Conservation (phyloP, 2,797 vertebrate species). For the Artibeus lituratus region DNA sequence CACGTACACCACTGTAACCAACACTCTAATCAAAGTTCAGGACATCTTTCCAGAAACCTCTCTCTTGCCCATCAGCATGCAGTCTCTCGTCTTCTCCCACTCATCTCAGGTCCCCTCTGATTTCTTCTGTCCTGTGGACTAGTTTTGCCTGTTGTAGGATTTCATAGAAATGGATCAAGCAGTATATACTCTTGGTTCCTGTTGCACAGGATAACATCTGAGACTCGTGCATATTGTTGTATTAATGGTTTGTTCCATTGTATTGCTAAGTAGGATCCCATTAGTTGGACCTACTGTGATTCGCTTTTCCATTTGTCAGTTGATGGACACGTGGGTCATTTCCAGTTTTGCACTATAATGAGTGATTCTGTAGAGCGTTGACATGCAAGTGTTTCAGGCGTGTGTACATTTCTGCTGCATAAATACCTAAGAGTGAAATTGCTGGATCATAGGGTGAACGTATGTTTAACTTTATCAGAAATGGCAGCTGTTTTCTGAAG, state of each 20-base stretch:
- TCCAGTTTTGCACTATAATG: not conserved
- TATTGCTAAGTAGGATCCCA: not conserved
- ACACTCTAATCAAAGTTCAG: not conserved
- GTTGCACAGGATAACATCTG: not conserved
- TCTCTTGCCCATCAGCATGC: not conserved
- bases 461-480: conserved; percentile 11
- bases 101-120: not conserved
- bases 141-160: not conserved
- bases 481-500: not conserved
- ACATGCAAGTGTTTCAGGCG: not conserved
- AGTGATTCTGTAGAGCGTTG: not conserved
- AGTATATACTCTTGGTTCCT: not conserved
- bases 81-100: not conserved
- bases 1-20: not conserved
- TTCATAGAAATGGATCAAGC: not conserved
- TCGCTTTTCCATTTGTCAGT: not conserved
- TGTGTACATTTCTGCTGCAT: not conserved
- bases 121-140: not conserved
- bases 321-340: not conserved
- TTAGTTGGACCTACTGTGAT: not conserved
- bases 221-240: not conserved
- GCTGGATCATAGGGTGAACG: not conserved
- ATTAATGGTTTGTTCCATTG: not conserved
- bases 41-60: not conserved
- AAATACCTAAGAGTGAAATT: not conserved